Conservation (phyloP, 2,113 vertebrate genomes). For the Aspiorhynchus laticeps region DNA sequence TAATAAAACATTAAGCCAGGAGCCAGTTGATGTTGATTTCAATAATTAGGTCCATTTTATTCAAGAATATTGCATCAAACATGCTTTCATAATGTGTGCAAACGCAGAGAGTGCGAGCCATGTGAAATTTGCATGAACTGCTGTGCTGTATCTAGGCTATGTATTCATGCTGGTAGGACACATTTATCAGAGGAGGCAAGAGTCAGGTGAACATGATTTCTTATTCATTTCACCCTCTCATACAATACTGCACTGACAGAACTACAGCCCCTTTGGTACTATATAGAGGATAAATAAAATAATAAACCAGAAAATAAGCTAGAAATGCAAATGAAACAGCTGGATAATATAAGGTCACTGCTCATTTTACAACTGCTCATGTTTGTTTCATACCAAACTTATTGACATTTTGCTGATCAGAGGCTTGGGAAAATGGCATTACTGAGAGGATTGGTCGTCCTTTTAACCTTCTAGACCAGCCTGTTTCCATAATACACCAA, state of each 20-base stretch:
- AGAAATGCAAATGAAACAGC: background rate
- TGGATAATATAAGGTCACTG: background rate
- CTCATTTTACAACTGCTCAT: background rate
- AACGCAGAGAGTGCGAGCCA: background rate
- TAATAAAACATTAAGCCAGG: background rate
- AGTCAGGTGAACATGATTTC: background rate
- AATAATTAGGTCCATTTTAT: background rate
- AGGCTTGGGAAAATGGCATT: background rate
- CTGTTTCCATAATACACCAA: background rate
- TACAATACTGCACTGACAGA: background rate
- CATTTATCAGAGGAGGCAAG: constrained; percentile 41
- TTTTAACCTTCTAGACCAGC: constrained; percentile 14
- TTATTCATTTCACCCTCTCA: background rate
- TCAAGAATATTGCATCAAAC: background rate
- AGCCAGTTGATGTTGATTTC: background rate
- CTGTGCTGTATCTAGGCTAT: constrained; percentile 29
- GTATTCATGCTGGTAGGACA: constrained; percentile 15
- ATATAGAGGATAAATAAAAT: background rate
- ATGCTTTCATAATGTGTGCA: background rate
- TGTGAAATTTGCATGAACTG: background rate
- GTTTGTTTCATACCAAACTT: background rate
- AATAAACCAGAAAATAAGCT: background rate
- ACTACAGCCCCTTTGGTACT: background rate
- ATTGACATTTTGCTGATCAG: background rate
- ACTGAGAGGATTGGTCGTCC: background rate